Evolutionary conservation across 2,113 vertebrate genomes (phyloP).

Genomic region (Leuciscus idus): DNA sequence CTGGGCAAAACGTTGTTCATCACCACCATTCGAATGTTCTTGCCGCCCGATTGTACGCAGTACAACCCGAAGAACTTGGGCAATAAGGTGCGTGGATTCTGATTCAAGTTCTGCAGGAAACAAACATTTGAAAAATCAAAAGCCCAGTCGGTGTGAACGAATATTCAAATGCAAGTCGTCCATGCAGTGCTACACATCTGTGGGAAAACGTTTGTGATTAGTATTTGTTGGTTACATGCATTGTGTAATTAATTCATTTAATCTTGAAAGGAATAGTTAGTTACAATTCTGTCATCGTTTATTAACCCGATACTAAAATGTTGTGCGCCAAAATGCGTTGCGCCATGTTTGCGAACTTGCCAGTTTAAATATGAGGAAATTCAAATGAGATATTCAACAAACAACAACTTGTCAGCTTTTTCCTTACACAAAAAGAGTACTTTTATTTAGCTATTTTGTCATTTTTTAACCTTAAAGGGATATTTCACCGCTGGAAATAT

Average conservation of each 20-base stretch:
- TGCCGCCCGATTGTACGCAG: constrained; percentile 95
- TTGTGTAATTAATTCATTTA: background rate
- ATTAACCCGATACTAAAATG: background rate
- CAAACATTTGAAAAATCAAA: background rate
- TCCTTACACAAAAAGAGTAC: background rate
- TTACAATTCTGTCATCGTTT: background rate
- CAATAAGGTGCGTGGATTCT: constrained; percentile 95
- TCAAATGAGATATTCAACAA: background rate
- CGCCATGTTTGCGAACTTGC: background rate
- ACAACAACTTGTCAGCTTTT: no score
- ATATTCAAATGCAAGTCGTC: background rate
- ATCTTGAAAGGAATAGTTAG: background rate
- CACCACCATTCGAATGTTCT: constrained; percentile 96
- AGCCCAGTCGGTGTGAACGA: background rate
- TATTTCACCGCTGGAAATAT: no score
- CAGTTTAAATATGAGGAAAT: background rate
- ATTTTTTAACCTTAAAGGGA: no score
- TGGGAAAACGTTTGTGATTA: background rate
- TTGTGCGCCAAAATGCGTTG: background rate
- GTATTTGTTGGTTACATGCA: background rate
- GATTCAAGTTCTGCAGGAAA: constrained; percentile 89
- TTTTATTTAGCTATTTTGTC: background rate
- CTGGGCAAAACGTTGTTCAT: constrained; percentile 98
- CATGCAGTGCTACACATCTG: background rate
- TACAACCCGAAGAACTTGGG: constrained; percentile 99